A percentile compares a stretch with the other conserved stretches of the same genome.
phyloP scores from a whole-genome alignment of 2,888 invertebrate species.

The Diarsia mendica region DNA sequence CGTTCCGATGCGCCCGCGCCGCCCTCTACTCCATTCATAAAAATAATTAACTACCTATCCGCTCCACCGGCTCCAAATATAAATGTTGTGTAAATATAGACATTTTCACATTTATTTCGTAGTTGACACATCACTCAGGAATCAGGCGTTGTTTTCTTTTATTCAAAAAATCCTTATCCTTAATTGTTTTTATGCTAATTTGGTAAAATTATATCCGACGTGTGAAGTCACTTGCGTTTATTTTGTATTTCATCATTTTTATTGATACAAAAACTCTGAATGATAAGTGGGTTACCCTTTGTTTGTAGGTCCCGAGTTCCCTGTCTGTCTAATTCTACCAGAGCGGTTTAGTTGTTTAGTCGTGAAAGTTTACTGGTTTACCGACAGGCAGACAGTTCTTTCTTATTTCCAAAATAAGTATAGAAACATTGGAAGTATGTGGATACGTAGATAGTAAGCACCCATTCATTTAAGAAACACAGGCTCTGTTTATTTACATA shows the following conservation, averaged over 20 bases:
- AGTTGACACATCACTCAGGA: constrained; percentile 12
- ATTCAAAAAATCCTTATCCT: not conserved
- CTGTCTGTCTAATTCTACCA: not conserved
- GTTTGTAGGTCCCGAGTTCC: not conserved
- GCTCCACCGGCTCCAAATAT: constrained; percentile 54
- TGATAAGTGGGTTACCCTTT: not conserved
- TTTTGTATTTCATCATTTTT: not conserved
- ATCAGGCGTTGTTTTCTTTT: constrained; percentile 8
- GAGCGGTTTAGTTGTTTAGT: not conserved
- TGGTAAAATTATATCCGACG: not conserved
- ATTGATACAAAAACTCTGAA: not conserved
- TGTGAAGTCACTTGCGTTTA: not conserved
- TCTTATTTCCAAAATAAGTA: not conserved
- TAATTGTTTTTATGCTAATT: not conserved
- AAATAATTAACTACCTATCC: constrained; percentile 72
- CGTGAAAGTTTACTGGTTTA: not conserved
- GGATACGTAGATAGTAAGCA: not conserved
- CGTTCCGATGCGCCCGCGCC: constrained; percentile 79
- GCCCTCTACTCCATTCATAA: constrained; percentile 79
- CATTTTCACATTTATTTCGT: constrained; percentile 43
- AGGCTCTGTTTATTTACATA: constrained; percentile 14
- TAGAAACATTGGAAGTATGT: not conserved
- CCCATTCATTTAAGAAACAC: not conserved
- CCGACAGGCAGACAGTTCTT: not conserved
- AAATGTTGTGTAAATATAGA: constrained; percentile 49